Evolutionary conservation across 2,888 invertebrate species (phyloP), one percentile per base, ranked within the genome.

Genomic region (Vesta saturnalis): DNA sequence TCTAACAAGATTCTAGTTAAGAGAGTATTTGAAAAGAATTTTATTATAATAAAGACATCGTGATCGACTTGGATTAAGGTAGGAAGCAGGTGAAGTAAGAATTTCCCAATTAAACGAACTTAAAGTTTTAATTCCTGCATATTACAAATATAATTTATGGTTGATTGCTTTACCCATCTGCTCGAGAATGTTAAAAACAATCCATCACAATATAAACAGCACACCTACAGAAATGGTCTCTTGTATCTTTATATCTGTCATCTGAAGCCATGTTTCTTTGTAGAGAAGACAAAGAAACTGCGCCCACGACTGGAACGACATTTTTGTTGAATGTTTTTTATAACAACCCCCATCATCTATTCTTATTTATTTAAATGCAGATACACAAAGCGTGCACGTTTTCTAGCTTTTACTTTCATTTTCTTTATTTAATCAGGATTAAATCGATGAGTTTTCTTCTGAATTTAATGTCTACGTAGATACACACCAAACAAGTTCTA

Each of bases 221-320:
- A 60, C 65, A 65, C 65, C 65, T 65, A 65, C 60, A 21, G 23
- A 35, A 15, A 21, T 18, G 22, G 39, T 59, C n/a, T 43, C 18
- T 14, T 22, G 35, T 64, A 64, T 65, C 60, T 65, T 47, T 46
- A 18, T 60, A 64, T 54, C 65, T 65, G 54, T 60, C 60, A 55
- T 60, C 65, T 60, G 55, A 16, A 18, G 18, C 18, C 58, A 43
- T 39, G 15, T 52, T 58, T 52, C 49, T 19, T 43, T 47, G 57
- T 30, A 30, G 21, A 57, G 47, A 14, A 64, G 43, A 64, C 64
- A 64, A 64, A 58, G 58, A 64, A 64, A 58, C 64, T 59, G 49
- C 59, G 64, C 64, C 64, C 64, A 64, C 64, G 64, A 64, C 21
- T 59, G 19, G 16, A 57, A 56, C 18, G 59, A 54, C 59, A 64